Evolutionary conservation across 2,888 invertebrate species (phyloP).

Genomic region (Amphipyra tragopoginis): DNA sequence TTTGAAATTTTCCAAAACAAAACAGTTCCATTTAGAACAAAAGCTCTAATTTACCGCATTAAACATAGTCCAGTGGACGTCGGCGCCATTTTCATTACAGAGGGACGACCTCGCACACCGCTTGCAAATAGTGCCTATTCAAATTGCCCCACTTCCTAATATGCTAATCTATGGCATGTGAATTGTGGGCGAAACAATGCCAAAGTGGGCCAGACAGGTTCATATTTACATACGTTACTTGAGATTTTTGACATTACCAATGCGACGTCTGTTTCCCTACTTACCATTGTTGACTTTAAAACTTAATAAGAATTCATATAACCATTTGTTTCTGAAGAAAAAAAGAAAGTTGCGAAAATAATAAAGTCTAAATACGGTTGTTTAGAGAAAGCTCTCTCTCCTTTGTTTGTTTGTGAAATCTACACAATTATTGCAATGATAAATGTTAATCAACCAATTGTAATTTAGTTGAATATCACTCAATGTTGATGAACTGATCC

Average conservation of each 20-base stretch:
- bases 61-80: conserved; percentile 49
- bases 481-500: conserved; percentile 37
- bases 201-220: conserved; percentile 76
- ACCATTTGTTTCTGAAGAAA: conserved; percentile 53
- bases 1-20: conserved; percentile 42
- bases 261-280: conserved; percentile 58
- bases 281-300: conserved; percentile 52
- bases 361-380: conserved; percentile 57
- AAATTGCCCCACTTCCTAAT: conserved; percentile 85
- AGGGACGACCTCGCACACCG: conserved; percentile 57
- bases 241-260: conserved; percentile 71
- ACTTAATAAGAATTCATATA: conserved; percentile 64
- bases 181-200: conserved; percentile 83
- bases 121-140: conserved; percentile 70
- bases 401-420: conserved; percentile 54
- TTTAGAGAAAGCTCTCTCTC: conserved; percentile 54
- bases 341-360: conserved; percentile 63
- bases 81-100: conserved; percentile 55
- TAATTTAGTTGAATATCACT: conserved; percentile 45
- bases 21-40: conserved; percentile 52
- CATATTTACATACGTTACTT: conserved; percentile 72
- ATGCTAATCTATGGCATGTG: conserved; percentile 83
- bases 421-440: conserved; percentile 44
- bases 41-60: conserved; percentile 58
- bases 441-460: conserved; percentile 51